A percentile compares a stretch with the other conserved stretches of the same genome.
Conservation (phyloP, 1,140 invertebrate species). For the Capitella teleta region DNA sequence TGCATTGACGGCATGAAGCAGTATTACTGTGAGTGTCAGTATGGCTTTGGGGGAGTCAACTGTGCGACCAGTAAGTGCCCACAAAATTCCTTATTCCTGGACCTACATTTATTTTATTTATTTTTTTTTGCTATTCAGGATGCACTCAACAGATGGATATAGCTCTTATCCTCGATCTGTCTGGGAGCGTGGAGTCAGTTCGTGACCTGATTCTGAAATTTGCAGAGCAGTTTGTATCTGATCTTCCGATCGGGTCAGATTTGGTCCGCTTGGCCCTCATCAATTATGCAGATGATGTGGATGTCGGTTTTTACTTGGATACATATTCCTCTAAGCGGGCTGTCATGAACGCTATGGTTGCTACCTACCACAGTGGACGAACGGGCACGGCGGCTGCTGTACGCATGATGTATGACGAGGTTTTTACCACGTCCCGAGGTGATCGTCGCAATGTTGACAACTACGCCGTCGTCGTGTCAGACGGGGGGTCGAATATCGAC, state of each 20-base stretch:
- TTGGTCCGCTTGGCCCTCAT: conserved; percentile 1
- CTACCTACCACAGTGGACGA: too few species aligned
- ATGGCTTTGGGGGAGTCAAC: not conserved
- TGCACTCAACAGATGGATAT: conserved; percentile 5
- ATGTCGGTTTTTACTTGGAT: too few species aligned
- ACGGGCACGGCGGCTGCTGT: too few species aligned
- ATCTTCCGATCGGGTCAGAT: not conserved
- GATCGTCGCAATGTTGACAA: conserved; percentile 11
- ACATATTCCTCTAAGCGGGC: too few species aligned
- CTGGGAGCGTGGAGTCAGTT: conserved; percentile 1
- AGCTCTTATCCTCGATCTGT: conserved; percentile 8
- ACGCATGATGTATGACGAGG: too few species aligned
- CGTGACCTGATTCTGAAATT: conserved; percentile 2
- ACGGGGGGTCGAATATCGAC: conserved; percentile 22
- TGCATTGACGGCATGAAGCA: too few species aligned
- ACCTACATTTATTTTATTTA: not conserved
- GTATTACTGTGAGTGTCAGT: not conserved
- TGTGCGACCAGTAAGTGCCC: not conserved
- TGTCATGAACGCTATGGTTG: too few species aligned
- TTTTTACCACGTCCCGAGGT: not conserved
- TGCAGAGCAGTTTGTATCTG: not conserved
- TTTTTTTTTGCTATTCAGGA: conserved; percentile 6
- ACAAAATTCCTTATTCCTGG: not conserved
- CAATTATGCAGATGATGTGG: conserved; percentile 1
- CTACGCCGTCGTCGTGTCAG: conserved; percentile 19